Evolutionary conservation across 2,797 vertebrate genomes (phyloP), one percentile per base, ranked within the genome.

Genomic region (Sebastes steindachneri): DNA sequence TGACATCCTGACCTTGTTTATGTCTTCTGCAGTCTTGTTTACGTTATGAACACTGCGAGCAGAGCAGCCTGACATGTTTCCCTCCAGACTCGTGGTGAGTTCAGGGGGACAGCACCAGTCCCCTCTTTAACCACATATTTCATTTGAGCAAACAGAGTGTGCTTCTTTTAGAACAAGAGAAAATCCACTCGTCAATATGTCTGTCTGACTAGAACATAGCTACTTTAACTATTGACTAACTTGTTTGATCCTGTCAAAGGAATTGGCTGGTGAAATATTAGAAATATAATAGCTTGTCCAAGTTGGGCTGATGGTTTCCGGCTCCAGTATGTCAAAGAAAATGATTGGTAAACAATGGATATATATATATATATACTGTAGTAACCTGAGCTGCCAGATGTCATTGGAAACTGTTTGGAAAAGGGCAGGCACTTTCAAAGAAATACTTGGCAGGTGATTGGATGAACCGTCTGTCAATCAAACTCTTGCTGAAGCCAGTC

Each of bases 21-120:
- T 65, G 28, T 70, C 23, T 53, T 9, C 45, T 64, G 19, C 55
- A 21, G 68, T 45, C 19, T 4, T 75, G 62, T 86, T 79, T 77
- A 75, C 55, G 70, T 79, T 83, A 14, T 55, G 41, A 69, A 79
- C 73, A 33, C 21, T 31, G 65, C 7, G 3, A 58, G 33, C 19
- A 54, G 35, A 35, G 21, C 54, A 37, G 17, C 4, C 23, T 19
- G 35, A 17, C 77, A 31, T 45, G 57, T 64, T 60, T 57, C 8
- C 10, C 11, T 55, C 7, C 26, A 73, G 9, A 57, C 25, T 3
- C 33, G 28, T 68, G 33, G 12, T 62, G 57, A 35, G 17, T 15
- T 68, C 54, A n/a, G 15, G 3, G 2, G 21, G 10, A 67, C 17
- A 17, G 5, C 41, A 51, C 4, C 3, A 48, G 35, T 3, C 41